These are phyloP conservation scores for Nemurella pictetii DNA, from an alignment of 2,888 invertebrate genomes.

Conservation along the genomic window DNA sequence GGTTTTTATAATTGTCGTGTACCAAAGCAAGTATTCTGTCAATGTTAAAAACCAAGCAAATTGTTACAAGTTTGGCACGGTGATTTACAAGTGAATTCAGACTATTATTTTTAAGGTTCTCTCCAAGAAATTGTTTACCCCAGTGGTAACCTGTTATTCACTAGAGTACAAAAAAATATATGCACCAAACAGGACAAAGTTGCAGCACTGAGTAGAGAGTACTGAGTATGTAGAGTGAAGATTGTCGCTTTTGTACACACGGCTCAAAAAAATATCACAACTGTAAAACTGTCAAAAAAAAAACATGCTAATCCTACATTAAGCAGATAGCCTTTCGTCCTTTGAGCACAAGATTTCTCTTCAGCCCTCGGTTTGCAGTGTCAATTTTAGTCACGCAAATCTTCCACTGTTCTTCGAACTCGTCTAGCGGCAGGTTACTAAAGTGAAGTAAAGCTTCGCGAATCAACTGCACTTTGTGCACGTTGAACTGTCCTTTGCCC, in stretches of 20 bases:
- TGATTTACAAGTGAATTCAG: not conserved
- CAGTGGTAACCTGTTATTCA: not conserved
- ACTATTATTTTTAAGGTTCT: not conserved
- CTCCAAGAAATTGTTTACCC: not conserved
- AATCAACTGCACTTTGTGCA: constrained; percentile 54
- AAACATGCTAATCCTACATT: not conserved
- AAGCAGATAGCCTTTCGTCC: constrained; percentile 40
- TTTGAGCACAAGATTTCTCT: constrained; percentile 52
- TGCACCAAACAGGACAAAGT: not conserved
- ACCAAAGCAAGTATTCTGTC: no score
- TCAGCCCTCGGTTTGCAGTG: constrained; percentile 54
- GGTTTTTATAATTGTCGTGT: no score
- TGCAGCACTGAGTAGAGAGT: not conserved
- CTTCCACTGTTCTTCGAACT: constrained; percentile 55
- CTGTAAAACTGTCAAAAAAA: constrained; percentile 26
- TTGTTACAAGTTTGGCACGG: not conserved
- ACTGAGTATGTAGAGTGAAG: not conserved
- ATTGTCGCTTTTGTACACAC: not conserved
- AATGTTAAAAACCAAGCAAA: no score
- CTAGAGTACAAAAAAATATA: not conserved
- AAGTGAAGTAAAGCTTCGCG: constrained; percentile 53
- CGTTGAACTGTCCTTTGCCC: constrained; percentile 55
- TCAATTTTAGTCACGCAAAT: constrained; percentile 56
- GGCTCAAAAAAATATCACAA: not conserved
- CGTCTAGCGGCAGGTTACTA: constrained; percentile 51